Percentiles rank a stretch among this genome's conserved stretches.
phyloP scores from a whole-genome alignment of 2,888 invertebrate genomes.

The Andricus curvator region DNA sequence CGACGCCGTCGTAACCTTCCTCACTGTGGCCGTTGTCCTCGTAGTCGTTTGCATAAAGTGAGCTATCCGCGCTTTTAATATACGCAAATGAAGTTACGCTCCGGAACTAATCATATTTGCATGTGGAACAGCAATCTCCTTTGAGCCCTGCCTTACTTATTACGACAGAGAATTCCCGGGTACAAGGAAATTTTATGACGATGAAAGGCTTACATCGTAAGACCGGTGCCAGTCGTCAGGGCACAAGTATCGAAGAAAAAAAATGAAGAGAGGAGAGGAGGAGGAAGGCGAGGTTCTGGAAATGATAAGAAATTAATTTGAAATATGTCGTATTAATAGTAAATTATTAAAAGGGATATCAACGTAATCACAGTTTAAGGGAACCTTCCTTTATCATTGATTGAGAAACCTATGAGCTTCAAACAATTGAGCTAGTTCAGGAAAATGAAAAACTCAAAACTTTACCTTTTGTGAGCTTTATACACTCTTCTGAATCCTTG shows the following conservation, averaged over 20 bases:
- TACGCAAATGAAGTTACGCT: slow-evolving; percentile 75
- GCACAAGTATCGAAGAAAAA: neutral
- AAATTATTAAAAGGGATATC: no score
- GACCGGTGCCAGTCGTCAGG: neutral
- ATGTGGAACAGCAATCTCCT: slow-evolving; percentile 73
- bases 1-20: slow-evolving; percentile 41
- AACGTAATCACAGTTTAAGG: no score
- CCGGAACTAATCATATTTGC: slow-evolving; percentile 76
- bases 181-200: slow-evolving; percentile 53
- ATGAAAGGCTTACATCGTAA: slow-evolving; percentile 17
- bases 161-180: slow-evolving; percentile 61
- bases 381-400: no score
- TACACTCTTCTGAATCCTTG: no score
- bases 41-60: slow-evolving; percentile 70
- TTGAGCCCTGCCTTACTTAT: slow-evolving; percentile 70
- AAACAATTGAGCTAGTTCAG: no score
- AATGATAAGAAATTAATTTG: no score
- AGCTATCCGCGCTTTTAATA: slow-evolving; percentile 73
- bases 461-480: no score
- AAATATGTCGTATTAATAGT: no score
- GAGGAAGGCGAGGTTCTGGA: neutral
- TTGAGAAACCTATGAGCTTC: no score
- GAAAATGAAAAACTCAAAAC: no score
- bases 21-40: slow-evolving; percentile 42
- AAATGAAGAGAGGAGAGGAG: neutral